Conservation (phyloP, 2,113 vertebrate species). For the Capreolus pygargus region DNA sequence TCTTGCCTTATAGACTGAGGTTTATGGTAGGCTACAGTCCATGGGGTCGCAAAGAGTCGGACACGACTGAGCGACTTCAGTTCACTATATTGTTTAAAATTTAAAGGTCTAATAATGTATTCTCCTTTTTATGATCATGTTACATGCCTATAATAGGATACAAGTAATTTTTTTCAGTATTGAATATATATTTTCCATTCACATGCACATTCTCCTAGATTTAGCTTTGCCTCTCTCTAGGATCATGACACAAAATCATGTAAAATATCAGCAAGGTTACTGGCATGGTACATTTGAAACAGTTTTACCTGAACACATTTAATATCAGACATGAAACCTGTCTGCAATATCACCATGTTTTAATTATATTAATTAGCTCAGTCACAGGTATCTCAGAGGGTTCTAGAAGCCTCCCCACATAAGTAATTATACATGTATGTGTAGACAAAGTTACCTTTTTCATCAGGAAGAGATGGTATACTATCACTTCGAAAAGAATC, state of each 20-base stretch:
- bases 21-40: no score
- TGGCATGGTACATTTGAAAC: background rate
- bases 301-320: background rate
- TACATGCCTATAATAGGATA: background rate
- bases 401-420: background rate
- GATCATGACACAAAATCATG: background rate
- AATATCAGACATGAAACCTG: background rate
- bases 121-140: background rate
- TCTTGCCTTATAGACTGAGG: no score
- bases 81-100: background rate
- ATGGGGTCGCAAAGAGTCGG: no score
- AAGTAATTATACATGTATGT: background rate
- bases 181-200: background rate
- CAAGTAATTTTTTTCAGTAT: background rate
- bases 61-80: no score
- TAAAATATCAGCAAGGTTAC: background rate
- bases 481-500: constrained; percentile 89
- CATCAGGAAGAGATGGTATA: constrained; percentile 85
- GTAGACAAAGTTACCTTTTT: constrained; percentile 85
- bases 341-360: background rate
- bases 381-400: background rate
- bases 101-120: background rate
- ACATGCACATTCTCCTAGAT: background rate
- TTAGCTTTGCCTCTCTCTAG: background rate
- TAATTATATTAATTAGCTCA: background rate